Evolutionary conservation across 2,797 vertebrate genomes (phyloP), one percentile per base, ranked within the genome.

Genomic region (Sebastiscus tertius): DNA sequence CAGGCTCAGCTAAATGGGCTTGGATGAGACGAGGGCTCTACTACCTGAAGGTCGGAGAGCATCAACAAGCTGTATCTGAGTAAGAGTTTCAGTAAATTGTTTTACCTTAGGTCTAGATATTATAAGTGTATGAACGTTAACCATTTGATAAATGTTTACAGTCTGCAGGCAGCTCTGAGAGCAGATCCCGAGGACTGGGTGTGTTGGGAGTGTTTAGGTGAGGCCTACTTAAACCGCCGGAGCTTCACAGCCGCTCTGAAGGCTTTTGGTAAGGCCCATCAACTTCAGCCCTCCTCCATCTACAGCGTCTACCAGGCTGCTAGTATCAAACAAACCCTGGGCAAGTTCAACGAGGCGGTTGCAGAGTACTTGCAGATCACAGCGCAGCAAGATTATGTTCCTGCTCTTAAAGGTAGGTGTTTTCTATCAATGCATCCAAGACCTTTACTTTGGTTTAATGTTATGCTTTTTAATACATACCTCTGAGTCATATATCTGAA

Each of bases 161-260:
- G 94, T 92, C 96, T 99, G 75, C 98, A 99, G 96, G 98, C 98
- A 42, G 98, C 98, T 16, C 88, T 99, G 86, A 96, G 98, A 90
- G 97, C 98, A 72, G 98, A 99, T 90, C 97, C 98, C 2, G 97
- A 97, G 85, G 98, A 99, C 92, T 95, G 96, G 94, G 96, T 97
- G 81, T 98, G 98, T 72, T 99, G 98, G 99, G 99, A 99, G 88
- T 98, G 97, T 91, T 93, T 99, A 81, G 98, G 98, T 16, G 98
- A 99, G 77, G 98, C 99, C 24, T 99, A 99, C 84, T 83, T 99
- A 54, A 97, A 97, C 90, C 97, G 98, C 90, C 95, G 97, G 24
- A 97, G 98, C 88, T 99, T 99, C 81, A 96, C 96, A 22, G 97
- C 99, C 36, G 97, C 98, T 29, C 93, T 99, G 20, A 99, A 98